A percentile compares a stretch with the other conserved stretches of the same genome.
Conservation (phyloP, 1,140 invertebrate species). For the Atopsyche davidsoni region DNA sequence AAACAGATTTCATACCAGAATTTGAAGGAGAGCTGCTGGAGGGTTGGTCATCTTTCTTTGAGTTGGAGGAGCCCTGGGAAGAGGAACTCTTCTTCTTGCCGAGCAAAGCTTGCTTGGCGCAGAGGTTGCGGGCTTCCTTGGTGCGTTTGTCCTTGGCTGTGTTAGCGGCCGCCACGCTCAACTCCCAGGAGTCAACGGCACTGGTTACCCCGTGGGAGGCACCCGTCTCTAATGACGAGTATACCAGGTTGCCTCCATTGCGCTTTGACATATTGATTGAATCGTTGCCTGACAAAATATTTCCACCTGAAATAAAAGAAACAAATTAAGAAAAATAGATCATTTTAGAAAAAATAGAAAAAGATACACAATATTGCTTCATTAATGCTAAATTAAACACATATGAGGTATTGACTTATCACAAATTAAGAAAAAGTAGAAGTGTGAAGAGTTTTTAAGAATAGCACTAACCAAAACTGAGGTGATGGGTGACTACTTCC, state of each 20-base stretch:
- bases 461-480: conserved; percentile 43
- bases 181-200: conserved; percentile 42
- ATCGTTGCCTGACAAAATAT: conserved; percentile 10
- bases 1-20: no score
- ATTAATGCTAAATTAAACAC: background rate
- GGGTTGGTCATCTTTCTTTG: conserved; percentile 22
- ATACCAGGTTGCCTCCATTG: background rate
- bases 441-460: no score
- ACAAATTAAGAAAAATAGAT: background rate
- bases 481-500: conserved; percentile 45
- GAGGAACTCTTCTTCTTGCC: conserved; percentile 13
- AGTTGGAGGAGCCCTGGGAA: background rate
- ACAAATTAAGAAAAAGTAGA: no score
- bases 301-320: conserved; percentile 11
- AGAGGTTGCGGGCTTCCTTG: conserved; percentile 65
- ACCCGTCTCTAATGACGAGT: background rate
- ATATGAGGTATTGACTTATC: no score
- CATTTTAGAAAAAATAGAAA: no score
- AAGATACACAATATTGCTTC: background rate
- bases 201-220: background rate
- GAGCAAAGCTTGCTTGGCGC: conserved; percentile 38
- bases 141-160: conserved; percentile 77
- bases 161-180: conserved; percentile 73
- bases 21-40: conserved; percentile 18
- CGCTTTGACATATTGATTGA: conserved; percentile 2